Percentiles rank a stretch among this genome's conserved stretches.
Conservation (phyloP, 2,113 vertebrate genomes). For the Toxostoma redivivum region DNA sequence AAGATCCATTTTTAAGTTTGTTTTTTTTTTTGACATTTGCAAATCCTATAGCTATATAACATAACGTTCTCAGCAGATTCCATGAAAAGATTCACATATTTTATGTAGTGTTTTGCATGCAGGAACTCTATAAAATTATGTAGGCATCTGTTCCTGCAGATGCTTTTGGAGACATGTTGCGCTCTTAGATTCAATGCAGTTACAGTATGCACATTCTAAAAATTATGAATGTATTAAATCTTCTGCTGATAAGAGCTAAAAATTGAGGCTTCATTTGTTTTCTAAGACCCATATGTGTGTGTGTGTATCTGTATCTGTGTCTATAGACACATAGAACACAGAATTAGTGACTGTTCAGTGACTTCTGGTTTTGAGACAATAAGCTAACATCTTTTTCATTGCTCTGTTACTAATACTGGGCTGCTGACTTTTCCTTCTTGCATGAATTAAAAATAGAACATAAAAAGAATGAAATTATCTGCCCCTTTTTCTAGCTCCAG, state of each 20-base stretch:
- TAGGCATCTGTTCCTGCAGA: neutral
- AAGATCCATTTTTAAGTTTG: neutral
- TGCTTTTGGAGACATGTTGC: neutral
- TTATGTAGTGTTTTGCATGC: neutral
- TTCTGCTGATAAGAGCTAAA: neutral
- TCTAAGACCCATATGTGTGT: neutral
- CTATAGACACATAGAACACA: neutral
- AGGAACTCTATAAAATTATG: conserved; percentile 2
- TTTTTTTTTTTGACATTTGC: neutral
- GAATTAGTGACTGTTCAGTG: neutral
- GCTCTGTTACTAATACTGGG: neutral
- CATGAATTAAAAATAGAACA: neutral
- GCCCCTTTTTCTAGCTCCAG: neutral
- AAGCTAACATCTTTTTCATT: neutral
- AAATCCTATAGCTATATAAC: neutral
- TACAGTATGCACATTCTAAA: neutral
- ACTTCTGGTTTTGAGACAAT: neutral
- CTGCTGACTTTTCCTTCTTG: neutral
- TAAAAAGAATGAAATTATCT: neutral
- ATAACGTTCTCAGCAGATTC: neutral
- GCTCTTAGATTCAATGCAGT: neutral
- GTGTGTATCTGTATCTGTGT: too few relatives aligned
- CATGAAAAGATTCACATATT: neutral
- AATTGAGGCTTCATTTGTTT: neutral
- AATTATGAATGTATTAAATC: neutral